Evolutionary conservation across 2,888 invertebrate genomes (phyloP), one percentile per base, ranked within the genome.

Genomic region (Conchocele bisecta): DNA sequence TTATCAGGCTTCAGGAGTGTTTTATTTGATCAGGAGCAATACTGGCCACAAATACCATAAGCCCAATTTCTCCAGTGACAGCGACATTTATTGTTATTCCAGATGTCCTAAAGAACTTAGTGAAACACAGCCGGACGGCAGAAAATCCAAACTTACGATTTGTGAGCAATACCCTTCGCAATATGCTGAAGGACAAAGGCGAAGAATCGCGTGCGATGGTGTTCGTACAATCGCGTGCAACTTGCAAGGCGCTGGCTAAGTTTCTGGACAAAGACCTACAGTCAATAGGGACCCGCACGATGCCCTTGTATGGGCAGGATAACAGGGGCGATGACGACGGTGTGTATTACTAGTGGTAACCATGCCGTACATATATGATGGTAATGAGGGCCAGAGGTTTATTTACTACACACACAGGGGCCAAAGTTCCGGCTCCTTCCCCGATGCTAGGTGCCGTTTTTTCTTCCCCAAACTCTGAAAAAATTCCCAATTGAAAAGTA

Each of bases 191-290:
- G 3, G 57, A 65, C 2, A 54, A 56, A 15, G 65, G 44, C 6
- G 57, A 56, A n/a, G 57, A 65, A 6, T 65, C 65, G 1, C 42
- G 65, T 11, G 65, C 57, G 24, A 65, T 65, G 56, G 41, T 65
- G 11, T 65, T 65, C 33, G 65, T 65, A 35, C 33, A 65, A 9
- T 35, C 56, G 4, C 7, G 65, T 5, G 57, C 65, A 33, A 65
- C 65, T 4, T 56, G 65, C 28, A 65, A 46, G 17, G 56, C 56
- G 7, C 37, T 65, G 37, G 48, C 57, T 31, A 41, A 48, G 17
- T 46, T 46, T 28, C 29, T 65, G 2, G 37, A 65, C 24, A 24
- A 17, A 29, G 57, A 56, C 15, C 28, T 65, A 9, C 48, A 35
- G 11, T 41, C 29, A 28, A 39, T 65, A 20, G 24, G 41, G 17